Percentiles rank a stretch among this genome's conserved stretches.
These are phyloP conservation scores for Phataginus tetradactyla DNA, from an alignment of 2,797 vertebrate species.

Conservation along the genomic window DNA sequence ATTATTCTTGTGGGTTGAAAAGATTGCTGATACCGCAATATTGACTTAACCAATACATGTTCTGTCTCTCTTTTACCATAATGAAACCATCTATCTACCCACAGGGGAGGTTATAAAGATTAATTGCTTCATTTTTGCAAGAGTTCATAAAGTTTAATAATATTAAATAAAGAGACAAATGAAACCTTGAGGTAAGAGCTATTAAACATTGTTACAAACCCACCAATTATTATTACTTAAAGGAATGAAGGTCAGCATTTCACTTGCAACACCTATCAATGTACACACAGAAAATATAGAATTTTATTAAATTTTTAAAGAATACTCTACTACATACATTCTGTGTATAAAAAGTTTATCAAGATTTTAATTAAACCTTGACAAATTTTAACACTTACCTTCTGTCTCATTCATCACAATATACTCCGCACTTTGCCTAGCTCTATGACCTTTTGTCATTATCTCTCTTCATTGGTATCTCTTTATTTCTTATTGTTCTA, in stretches of 20 bases:
- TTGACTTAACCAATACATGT: constrained; percentile 47
- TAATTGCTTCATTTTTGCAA: constrained; percentile 71
- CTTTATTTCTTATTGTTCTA: background rate
- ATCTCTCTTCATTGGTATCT: background rate
- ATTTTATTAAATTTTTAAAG: constrained; percentile 23
- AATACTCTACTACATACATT: background rate
- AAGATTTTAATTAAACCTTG: constrained; percentile 2
- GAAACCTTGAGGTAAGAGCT: constrained; percentile 48
- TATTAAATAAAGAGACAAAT: constrained; percentile 70
- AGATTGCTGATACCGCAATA: constrained; percentile 48
- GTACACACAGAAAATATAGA: constrained; percentile 7
- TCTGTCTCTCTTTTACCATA: constrained; percentile 59
- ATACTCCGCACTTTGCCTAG: background rate
- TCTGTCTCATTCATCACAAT: background rate
- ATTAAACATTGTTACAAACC: constrained; percentile 35
- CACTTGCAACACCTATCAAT: background rate
- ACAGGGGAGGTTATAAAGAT: constrained; percentile 62
- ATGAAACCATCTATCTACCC: constrained; percentile 68
- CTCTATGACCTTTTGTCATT: background rate
- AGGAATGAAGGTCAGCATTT: constrained; percentile 50
- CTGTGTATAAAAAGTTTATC: background rate
- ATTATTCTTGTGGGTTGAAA: constrained; percentile 36
- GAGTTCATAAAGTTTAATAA: constrained; percentile 73
- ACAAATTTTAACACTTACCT: background rate
- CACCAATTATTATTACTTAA: constrained; percentile 33